Base-by-base conservation (phyloP, 2,113 vertebrate genomes). In the Aphyosemion australe region DNA sequence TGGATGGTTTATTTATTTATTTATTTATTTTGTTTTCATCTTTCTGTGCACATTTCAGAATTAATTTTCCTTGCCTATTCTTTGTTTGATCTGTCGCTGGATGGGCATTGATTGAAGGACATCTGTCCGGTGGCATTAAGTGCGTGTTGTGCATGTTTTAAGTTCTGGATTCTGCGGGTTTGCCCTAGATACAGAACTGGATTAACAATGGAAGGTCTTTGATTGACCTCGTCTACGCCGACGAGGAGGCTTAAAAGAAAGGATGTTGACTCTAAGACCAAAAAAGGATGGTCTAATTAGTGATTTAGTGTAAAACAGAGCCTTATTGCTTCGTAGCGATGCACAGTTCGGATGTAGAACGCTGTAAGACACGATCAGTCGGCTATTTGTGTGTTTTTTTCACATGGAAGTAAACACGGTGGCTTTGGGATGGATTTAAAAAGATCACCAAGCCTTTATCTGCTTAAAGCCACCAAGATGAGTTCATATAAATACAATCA, bases 121-220 rank as follows among this genome's bases (percentile, higher is more conserved):
- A 79, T 86, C 79, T 87, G 79, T 56, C 66, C 16, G 19, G 34
- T 46, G 52, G 47, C 58, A 59, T 78, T 74, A 65, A 58, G 45
- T 52, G 69, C 55, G 68, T 60, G 41, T 12, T 19, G 34, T 34
- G 63, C 21, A 54, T 34, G 42, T 79, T 49, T 72, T 72, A 59
- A 76, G 63, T 54, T 60, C 50, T 51, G 56, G 71, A 74, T 70
- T 74, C 69, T 19, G 43, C 18, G 65, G 84, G 68, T 87, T 88
- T 87, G 80, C 66, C 88, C 87, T 57, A 80, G 70, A 87, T 88
- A 76, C 72, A 4, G 61, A 69, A 79, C 76, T 77, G 82, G 88
- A 90, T 90, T 90, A 89, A 74, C 80, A 65, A 64, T 47, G 66
- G 59, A 34, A 68, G 70, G 82, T 73, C 72, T 84, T 82, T 65